Percentiles rank a stretch among this genome's conserved stretches.
Evolutionary conservation across 2,797 vertebrate species (phyloP).

Genomic region (Premnoplex brunnescens): DNA sequence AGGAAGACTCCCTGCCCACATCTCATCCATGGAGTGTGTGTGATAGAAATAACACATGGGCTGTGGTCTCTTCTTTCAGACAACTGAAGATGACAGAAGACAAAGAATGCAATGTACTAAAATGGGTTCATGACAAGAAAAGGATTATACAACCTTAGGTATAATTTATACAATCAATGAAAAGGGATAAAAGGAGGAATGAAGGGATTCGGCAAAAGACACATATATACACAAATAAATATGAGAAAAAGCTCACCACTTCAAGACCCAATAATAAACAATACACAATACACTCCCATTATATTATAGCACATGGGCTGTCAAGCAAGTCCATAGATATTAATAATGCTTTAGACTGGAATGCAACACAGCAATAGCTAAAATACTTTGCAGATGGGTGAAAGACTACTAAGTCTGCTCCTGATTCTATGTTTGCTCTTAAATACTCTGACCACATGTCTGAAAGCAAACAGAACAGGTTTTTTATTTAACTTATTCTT

Average conservation of each 20-base stretch:
- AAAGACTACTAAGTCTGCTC: background rate
- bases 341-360: constrained; percentile 23
- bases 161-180: background rate
- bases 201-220: background rate
- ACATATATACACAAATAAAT: background rate
- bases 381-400: background rate
- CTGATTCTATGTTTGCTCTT: background rate
- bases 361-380: background rate
- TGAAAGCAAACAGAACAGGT: background rate
- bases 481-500: constrained; percentile 3
- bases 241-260: background rate
- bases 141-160: background rate
- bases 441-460: background rate
- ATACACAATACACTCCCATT: background rate
- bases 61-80: background rate
- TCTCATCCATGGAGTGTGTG: background rate
- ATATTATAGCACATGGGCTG: background rate
- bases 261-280: constrained; percentile 17
- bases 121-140: background rate
- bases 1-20: background rate
- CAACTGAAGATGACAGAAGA: background rate
- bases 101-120: background rate
- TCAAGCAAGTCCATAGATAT: background rate
- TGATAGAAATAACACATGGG: background rate
- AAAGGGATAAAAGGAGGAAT: background rate